Evolutionary conservation across 2,113 vertebrate genomes (phyloP).

Genomic region (Ochotona princeps): DNA sequence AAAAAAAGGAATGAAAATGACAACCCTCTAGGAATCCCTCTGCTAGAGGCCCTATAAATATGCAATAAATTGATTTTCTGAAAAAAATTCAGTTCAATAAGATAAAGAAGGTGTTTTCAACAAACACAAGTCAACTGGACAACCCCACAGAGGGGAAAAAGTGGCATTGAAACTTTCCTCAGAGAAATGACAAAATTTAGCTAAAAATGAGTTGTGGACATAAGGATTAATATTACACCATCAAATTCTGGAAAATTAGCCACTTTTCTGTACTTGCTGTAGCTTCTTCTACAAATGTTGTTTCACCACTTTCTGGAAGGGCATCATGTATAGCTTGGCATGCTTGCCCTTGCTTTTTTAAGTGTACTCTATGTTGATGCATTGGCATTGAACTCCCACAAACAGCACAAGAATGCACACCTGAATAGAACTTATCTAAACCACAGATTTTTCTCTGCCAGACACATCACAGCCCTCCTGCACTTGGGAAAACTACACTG

Average conservation of each 20-base stretch:
- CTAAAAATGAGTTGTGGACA: background rate
- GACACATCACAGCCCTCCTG: background rate
- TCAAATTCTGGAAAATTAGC: background rate
- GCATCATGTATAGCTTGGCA: background rate
- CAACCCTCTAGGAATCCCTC: too few relatives aligned
- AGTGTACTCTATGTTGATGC: background rate
- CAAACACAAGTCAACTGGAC: background rate
- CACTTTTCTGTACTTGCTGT: background rate
- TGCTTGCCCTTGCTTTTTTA: background rate
- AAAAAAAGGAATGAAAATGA: too few relatives aligned
- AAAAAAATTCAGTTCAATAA: background rate
- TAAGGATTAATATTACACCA: background rate
- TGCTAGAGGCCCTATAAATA: too few relatives aligned
- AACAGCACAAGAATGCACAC: background rate
- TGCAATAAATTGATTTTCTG: background rate
- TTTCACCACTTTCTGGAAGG: background rate
- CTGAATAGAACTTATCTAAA: background rate
- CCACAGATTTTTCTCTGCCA: background rate
- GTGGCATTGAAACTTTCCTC: background rate
- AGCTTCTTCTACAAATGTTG: background rate
- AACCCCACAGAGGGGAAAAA: background rate
- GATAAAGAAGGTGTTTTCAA: background rate
- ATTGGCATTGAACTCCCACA: background rate
- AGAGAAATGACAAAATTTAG: background rate
- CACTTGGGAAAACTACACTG: background rate